These are phyloP conservation scores for Micrasema minimum DNA, from an alignment of 1,140 invertebrate genomes.

Conservation along the genomic window DNA sequence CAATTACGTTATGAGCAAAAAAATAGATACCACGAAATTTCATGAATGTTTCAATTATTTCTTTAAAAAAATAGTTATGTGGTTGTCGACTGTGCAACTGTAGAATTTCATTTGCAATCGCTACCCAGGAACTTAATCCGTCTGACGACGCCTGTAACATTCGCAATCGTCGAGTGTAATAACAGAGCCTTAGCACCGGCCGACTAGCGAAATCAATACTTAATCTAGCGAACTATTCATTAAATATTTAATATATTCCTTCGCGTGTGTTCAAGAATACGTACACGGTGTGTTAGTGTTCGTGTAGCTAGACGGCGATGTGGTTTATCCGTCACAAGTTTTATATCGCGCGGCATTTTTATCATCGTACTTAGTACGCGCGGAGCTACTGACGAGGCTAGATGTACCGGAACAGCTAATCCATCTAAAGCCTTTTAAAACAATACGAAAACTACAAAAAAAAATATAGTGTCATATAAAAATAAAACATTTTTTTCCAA, in stretches of 20 bases:
- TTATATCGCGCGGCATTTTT: conserved; percentile 23
- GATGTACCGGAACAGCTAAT: not conserved
- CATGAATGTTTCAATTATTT: too few species aligned
- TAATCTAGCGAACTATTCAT: conserved; percentile 36
- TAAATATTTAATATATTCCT: conserved; percentile 35
- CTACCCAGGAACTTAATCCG: too few species aligned
- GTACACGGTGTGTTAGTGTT: too few species aligned
- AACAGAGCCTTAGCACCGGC: conserved; percentile 15
- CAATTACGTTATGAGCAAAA: too few species aligned
- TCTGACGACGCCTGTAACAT: not conserved
- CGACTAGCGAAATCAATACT: conserved; percentile 31
- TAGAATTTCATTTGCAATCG: too few species aligned
- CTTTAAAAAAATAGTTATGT: too few species aligned
- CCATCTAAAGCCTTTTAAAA: too few species aligned
- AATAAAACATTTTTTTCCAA: too few species aligned
- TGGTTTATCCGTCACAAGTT: conserved; percentile 27
- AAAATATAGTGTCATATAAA: too few species aligned
- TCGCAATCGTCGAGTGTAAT: conserved; percentile 1
- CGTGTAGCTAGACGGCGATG: conserved; percentile 4
- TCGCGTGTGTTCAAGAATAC: not conserved
- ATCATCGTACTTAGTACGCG: conserved; percentile 3
- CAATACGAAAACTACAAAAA: too few species aligned
- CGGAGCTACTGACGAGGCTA: conserved; percentile 27
- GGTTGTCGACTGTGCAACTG: too few species aligned
- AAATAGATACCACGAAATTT: too few species aligned